Percentiles rank a stretch among this genome's conserved stretches.
Evolutionary conservation across 1,140 invertebrate species (phyloP).

Genomic region (Anastatus disparis): DNA sequence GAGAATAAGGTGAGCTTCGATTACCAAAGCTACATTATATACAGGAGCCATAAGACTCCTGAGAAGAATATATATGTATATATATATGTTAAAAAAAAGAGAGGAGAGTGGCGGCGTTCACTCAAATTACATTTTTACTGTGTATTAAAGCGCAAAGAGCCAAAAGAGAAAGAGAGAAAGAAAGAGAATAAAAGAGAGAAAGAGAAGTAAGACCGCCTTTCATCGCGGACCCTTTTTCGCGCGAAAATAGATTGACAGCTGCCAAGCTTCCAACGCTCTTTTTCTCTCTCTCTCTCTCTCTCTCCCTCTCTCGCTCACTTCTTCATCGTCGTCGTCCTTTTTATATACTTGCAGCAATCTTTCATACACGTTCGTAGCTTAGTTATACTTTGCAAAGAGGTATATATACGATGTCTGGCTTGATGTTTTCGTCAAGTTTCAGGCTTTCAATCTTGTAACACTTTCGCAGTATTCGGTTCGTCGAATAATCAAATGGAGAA

Average conservation of each 20-base stretch:
- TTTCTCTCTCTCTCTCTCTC: neutral
- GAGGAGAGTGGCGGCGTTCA: slow-evolving; percentile 36
- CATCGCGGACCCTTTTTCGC: slow-evolving; percentile 43
- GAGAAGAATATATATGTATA: too few species aligned
- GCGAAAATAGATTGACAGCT: slow-evolving; percentile 54
- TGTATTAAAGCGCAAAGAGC: too few species aligned
- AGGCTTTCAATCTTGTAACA: too few species aligned
- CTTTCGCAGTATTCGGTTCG: too few species aligned
- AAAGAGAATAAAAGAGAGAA: slow-evolving; percentile 16
- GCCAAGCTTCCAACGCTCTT: slow-evolving; percentile 34
- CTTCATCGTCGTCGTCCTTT: neutral
- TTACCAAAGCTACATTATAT: slow-evolving; percentile 44
- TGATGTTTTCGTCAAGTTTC: too few species aligned
- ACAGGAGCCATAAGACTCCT: neutral
- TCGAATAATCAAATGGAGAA: too few species aligned
- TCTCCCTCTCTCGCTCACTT: neutral
- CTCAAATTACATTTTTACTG: slow-evolving; percentile 31
- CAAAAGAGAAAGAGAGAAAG: neutral
- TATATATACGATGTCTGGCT: too few species aligned
- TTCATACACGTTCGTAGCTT: neutral
- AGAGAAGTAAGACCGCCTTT: slow-evolving; percentile 38
- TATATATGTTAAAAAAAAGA: neutral
- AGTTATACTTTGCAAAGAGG: too few species aligned
- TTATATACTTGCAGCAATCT: neutral
- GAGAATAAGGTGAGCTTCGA: slow-evolving; percentile 53